Evolutionary conservation across 2,797 vertebrate species (phyloP).

Genomic region (Bucorvus abyssinicus): DNA sequence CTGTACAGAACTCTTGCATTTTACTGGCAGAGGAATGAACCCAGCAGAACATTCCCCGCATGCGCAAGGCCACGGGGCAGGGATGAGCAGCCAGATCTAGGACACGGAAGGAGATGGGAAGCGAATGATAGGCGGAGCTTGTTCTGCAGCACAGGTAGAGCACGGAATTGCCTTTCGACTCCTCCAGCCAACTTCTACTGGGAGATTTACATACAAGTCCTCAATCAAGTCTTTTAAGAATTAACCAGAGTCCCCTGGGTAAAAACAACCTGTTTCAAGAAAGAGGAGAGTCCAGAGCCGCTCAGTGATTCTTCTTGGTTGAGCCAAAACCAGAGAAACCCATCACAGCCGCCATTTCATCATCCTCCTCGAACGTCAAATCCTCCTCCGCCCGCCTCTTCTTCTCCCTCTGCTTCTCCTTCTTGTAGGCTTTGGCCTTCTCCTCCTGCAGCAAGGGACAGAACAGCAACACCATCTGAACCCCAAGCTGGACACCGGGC

Average conservation of each 20-base stretch:
- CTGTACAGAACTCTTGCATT: conserved; percentile 19
- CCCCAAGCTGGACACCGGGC: background rate
- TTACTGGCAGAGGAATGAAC: conserved; percentile 49
- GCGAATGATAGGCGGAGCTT: conserved; percentile 16
- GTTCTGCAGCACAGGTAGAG: conserved; percentile 40
- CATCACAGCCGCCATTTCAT: conserved; percentile 98
- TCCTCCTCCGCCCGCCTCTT: conserved; percentile 95
- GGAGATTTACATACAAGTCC: conserved; percentile 40
- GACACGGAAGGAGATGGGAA: conserved; percentile 29
- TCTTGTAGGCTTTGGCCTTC: conserved; percentile 97
- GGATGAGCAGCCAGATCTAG: conserved; percentile 44
- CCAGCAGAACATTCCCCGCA: conserved; percentile 64
- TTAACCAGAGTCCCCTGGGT: conserved; percentile 60
- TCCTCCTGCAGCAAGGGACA: conserved; percentile 84
- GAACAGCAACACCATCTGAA: conserved; percentile 18
- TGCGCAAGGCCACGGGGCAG: conserved; percentile 56
- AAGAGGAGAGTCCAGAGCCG: conserved; percentile 53
- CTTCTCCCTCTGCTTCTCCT: conserved; percentile 95
- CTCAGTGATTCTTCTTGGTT: conserved; percentile 93
- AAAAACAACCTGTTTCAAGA: conserved; percentile 54
- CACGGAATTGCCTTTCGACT: background rate
- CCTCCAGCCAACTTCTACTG: conserved; percentile 19
- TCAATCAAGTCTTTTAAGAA: conserved; percentile 54
- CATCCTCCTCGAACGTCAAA: conserved; percentile 91
- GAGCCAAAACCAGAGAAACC: conserved; percentile 96